A percentile compares a stretch with the other conserved stretches of the same genome.
Conservation (phyloP, 2,888 invertebrate genomes). For the Pseudolycoriella hygida region DNA sequence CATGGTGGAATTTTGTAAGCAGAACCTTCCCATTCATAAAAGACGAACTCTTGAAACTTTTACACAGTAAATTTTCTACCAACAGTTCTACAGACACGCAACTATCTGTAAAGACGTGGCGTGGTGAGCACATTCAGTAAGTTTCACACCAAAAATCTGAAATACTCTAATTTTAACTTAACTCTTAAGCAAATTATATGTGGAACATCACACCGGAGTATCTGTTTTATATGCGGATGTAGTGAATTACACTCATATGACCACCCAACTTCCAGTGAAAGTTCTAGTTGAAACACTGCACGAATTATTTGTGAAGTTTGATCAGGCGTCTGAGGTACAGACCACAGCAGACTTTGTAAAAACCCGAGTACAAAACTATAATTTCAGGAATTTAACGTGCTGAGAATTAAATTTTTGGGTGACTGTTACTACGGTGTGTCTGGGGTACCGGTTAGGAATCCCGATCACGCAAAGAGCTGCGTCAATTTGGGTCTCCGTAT, state of each 20-base stretch:
- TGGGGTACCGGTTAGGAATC: constrained; percentile 61
- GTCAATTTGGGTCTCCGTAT: constrained; percentile 81
- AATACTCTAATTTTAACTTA: background rate
- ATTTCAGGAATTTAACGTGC: constrained; percentile 51
- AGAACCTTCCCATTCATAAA: no score
- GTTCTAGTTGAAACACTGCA: constrained; percentile 75
- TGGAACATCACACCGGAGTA: constrained; percentile 75
- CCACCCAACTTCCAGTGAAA: constrained; percentile 62
- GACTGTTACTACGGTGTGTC: constrained; percentile 90
- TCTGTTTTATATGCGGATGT: constrained; percentile 86
- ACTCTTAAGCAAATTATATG: constrained; percentile 54
- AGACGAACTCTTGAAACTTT: no score
- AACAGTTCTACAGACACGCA: background rate
- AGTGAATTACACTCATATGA: constrained; percentile 80
- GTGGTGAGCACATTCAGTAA: constrained; percentile 7
- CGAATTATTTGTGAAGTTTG: constrained; percentile 80
- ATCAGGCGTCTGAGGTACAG: constrained; percentile 68
- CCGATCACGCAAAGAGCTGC: constrained; percentile 75
- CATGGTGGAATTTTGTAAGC: no score
- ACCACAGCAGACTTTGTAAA: no score
- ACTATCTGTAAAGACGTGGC: constrained; percentile 5
- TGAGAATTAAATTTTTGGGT: constrained; percentile 81
- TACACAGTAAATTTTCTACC: no score
- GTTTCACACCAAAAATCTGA: background rate
- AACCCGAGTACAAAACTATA: no score